These are phyloP conservation scores for Asobara japonica DNA, from an alignment of 1,140 invertebrate species.

Conservation along the genomic window DNA sequence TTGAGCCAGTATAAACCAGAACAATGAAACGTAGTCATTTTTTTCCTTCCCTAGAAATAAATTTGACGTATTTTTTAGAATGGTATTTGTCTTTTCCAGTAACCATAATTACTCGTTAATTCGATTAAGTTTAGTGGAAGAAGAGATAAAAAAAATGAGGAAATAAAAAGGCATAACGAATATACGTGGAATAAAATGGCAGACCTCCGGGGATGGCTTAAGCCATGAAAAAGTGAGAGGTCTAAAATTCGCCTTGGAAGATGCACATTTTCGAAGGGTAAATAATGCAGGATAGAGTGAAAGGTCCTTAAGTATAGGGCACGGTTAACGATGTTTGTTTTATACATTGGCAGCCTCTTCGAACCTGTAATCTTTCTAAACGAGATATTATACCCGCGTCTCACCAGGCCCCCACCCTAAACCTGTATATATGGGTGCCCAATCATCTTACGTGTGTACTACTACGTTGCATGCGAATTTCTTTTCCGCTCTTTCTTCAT, in stretches of 20 bases:
- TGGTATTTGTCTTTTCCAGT: neutral
- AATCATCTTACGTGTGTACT: slow-evolving; percentile 25
- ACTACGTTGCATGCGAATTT: slow-evolving; percentile 5
- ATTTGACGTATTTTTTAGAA: too few species aligned
- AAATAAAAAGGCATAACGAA: neutral
- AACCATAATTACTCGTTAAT: neutral
- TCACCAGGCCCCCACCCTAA: slow-evolving; percentile 4
- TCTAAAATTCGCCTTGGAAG: slow-evolving; percentile 26
- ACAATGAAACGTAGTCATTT: too few species aligned
- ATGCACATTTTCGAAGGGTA: slow-evolving; percentile 28
- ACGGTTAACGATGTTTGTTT: slow-evolving; percentile 69
- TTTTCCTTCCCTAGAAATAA: too few species aligned
- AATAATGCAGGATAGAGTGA: slow-evolving; percentile 13
- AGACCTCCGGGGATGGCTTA: slow-evolving; percentile 42
- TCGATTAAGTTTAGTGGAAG: neutral
- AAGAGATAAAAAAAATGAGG: neutral
- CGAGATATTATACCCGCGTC: slow-evolving; percentile 63
- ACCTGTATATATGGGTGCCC: slow-evolving; percentile 32
- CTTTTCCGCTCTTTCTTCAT: slow-evolving; percentile 14
- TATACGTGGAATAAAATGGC: slow-evolving; percentile 12
- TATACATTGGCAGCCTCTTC: slow-evolving; percentile 68
- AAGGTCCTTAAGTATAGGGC: slow-evolving; percentile 61
- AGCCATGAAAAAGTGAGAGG: slow-evolving; percentile 33
- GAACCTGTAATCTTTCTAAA: slow-evolving; percentile 69
- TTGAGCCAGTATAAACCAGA: too few species aligned